Conservation (phyloP, 2,797 vertebrate species). For the Nothura maculosa region DNA sequence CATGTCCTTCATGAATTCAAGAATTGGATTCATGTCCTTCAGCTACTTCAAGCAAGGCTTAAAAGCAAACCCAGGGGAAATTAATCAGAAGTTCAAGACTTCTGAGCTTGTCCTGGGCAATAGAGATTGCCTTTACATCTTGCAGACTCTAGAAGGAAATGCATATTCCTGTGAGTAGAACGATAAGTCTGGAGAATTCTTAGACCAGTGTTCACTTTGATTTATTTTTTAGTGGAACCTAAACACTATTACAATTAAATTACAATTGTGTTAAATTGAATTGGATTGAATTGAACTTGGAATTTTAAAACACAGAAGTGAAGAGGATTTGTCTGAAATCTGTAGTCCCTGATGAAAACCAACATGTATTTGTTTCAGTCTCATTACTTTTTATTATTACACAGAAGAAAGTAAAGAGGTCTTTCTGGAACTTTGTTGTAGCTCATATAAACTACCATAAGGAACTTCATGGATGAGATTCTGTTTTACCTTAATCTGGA, state of each 20-base stretch:
- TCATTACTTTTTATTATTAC: neutral
- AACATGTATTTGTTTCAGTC: neutral
- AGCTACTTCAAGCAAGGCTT: neutral
- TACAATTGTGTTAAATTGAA: slow-evolving; percentile 19
- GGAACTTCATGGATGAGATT: neutral
- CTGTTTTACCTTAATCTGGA: neutral
- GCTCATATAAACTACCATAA: neutral
- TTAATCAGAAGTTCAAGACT: neutral
- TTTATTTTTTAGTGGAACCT: slow-evolving; percentile 14
- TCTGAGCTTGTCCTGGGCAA: neutral
- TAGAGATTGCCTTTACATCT: neutral
- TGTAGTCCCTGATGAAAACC: neutral
- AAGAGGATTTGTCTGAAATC: neutral
- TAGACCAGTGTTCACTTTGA: neutral
- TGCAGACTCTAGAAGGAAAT: neutral
- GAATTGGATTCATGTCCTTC: neutral
- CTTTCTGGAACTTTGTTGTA: slow-evolving; percentile 19
- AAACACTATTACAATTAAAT: slow-evolving; percentile 30
- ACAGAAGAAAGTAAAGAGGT: neutral
- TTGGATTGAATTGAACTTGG: neutral
- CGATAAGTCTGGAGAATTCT: neutral
- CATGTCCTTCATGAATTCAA: neutral
- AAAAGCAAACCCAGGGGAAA: neutral
- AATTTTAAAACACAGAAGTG: neutral
- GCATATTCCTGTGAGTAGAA: neutral